Percentiles rank a stretch among this genome's conserved stretches.
These are phyloP conservation scores for Latheticus oryzae DNA, from an alignment of 2,888 invertebrate genomes.

Conservation along the genomic window DNA sequence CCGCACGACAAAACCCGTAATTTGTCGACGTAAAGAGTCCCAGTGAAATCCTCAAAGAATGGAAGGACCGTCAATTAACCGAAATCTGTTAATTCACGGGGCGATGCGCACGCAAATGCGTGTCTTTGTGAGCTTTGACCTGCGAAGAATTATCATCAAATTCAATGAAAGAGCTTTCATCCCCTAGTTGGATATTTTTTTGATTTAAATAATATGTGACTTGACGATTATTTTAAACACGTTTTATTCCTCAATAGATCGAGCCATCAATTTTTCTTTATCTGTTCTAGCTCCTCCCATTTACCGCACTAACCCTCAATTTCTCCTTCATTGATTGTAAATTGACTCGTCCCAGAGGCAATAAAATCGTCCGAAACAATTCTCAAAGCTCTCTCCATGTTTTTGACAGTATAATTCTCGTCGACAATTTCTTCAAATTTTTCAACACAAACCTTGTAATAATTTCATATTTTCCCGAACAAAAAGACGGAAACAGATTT, in stretches of 20 bases:
- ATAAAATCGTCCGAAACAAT: constrained; percentile 27
- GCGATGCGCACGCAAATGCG: constrained; percentile 29
- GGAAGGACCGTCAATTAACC: constrained; percentile 30
- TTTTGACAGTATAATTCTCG: constrained; percentile 30
- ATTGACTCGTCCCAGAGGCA: constrained; percentile 22
- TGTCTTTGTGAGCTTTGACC: constrained; percentile 21
- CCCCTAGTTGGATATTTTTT: too few relatives aligned
- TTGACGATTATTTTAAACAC: too few relatives aligned
- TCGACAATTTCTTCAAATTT: constrained; percentile 10
- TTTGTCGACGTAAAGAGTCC: too few relatives aligned
- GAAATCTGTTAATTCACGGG: constrained; percentile 17
- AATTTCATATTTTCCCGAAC: constrained; percentile 32
- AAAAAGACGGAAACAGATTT: constrained; percentile 40
- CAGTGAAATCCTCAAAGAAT: neutral
- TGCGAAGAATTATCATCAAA: constrained; percentile 27
- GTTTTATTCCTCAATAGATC: too few relatives aligned
- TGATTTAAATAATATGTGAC: too few relatives aligned
- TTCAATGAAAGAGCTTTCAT: constrained; percentile 30
- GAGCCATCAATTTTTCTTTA: too few relatives aligned
- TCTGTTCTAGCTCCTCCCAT: too few relatives aligned
- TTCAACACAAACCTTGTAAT: constrained; percentile 10
- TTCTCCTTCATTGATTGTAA: constrained; percentile 31
- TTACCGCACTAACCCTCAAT: constrained; percentile 19
- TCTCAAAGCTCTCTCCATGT: constrained; percentile 6
- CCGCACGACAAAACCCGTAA: too few relatives aligned